Percentiles rank a stretch among this genome's conserved stretches.
These are phyloP conservation scores for Tribolium freemani DNA, from an alignment of 2,888 invertebrate species.

Conservation along the genomic window DNA sequence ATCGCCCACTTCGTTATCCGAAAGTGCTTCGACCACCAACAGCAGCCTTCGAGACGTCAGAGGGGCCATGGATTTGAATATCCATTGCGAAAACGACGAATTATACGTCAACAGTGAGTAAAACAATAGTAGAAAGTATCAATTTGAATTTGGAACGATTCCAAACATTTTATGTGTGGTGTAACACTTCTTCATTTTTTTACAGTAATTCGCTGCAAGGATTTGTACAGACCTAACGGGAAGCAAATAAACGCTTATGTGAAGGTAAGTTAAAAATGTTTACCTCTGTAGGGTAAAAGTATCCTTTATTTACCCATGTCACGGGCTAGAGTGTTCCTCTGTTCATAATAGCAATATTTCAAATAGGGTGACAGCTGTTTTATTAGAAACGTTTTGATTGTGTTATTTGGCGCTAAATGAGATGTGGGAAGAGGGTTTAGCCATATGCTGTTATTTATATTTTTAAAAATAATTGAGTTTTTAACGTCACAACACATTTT, in stretches of 20 bases:
- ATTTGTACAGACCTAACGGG: slow-evolving; percentile 78
- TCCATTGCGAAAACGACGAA: slow-evolving; percentile 60
- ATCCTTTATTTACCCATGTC: slow-evolving; percentile 7
- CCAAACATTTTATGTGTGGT: no score
- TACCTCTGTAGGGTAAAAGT: neutral
- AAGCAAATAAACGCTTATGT: slow-evolving; percentile 85
- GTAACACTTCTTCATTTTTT: no score
- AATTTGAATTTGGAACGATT: no score
- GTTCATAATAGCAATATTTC: slow-evolving; percentile 34
- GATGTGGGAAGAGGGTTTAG: neutral
- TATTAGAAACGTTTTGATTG: slow-evolving; percentile 33
- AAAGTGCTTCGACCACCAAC: slow-evolving; percentile 52
- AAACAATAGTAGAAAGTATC: neutral
- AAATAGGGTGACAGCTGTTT: slow-evolving; percentile 26
- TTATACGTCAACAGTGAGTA: slow-evolving; percentile 67
- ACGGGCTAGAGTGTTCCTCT: neutral
- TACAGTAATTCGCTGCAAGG: slow-evolving; percentile 84
- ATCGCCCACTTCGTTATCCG: slow-evolving; percentile 60
- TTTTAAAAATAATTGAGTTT: neutral
- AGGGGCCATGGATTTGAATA: slow-evolving; percentile 66
- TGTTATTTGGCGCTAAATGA: slow-evolving; percentile 13
- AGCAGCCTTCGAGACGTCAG: slow-evolving; percentile 56
- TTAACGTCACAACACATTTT: neutral
- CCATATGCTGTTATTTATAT: neutral
- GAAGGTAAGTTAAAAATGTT: slow-evolving; percentile 72